Percentiles rank a stretch among this genome's conserved stretches.
phyloP scores from a whole-genome alignment of 2,113 vertebrate species.

The Bostrychus sinensis region DNA sequence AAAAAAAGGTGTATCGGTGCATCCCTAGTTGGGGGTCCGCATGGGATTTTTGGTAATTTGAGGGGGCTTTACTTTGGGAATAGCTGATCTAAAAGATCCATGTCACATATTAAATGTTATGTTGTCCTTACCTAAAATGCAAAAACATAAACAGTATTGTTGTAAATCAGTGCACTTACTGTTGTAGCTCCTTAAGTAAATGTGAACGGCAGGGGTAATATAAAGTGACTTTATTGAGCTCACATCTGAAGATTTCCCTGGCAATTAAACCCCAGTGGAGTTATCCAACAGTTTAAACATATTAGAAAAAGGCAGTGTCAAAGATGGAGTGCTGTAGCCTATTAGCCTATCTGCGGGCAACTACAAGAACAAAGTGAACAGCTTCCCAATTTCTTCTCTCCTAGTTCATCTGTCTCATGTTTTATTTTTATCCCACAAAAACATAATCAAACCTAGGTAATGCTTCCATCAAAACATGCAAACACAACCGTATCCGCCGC shows the following conservation, averaged over 20 bases:
- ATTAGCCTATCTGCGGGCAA: slow-evolving; percentile 68
- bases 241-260: slow-evolving; percentile 65
- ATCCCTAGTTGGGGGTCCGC: no score
- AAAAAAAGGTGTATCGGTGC: no score
- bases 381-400: slow-evolving; percentile 21
- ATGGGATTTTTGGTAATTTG: no score
- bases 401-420: not conserved
- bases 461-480: not conserved
- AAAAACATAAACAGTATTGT: no score
- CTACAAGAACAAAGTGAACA: slow-evolving; percentile 32
- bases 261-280: slow-evolving; percentile 71
- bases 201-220: slow-evolving; percentile 49
- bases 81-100: no score
- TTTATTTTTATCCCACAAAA: not conserved
- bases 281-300: slow-evolving; percentile 72
- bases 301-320: slow-evolving; percentile 71
- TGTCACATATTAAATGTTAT: no score
- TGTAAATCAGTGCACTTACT: no score
- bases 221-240: slow-evolving; percentile 67
- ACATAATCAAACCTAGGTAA: not conserved
- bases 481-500: slow-evolving; percentile 12
- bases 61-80: no score
- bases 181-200: slow-evolving; percentile 57
- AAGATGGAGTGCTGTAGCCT: slow-evolving; percentile 58
- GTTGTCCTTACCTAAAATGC: no score